phyloP scores from a whole-genome alignment of 2,888 invertebrate genomes.

The Scaptomyza polygonia region DNA sequence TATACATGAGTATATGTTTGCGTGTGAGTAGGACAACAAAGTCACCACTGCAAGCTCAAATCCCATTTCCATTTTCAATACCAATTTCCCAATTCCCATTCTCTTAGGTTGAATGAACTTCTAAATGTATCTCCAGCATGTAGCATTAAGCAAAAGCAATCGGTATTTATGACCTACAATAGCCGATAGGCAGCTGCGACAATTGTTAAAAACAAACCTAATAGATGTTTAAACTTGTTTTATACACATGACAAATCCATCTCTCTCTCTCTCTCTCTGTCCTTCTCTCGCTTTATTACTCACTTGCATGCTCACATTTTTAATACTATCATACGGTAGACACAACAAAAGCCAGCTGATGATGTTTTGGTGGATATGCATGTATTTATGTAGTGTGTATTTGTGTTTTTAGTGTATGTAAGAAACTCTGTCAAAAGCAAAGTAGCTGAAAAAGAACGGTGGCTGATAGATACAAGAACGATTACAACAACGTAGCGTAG shows the following conservation, averaged over 20 bases:
- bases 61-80: slow-evolving; percentile 21
- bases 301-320: slow-evolving; percentile 20
- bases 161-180: slow-evolving; percentile 65
- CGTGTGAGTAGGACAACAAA: slow-evolving; percentile 26
- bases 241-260: slow-evolving; percentile 19
- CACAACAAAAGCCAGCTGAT: slow-evolving; percentile 76
- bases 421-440: slow-evolving; percentile 37
- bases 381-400: too few species aligned
- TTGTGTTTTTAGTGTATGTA: slow-evolving; percentile 15
- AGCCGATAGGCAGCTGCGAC: slow-evolving; percentile 37
- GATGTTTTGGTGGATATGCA: slow-evolving; percentile 71
- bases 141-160: slow-evolving; percentile 17
- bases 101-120: slow-evolving; percentile 69
- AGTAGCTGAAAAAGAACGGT: slow-evolving; percentile 35
- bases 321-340: slow-evolving; percentile 47
- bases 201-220: slow-evolving; percentile 49
- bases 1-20: not conserved
- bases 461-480: slow-evolving; percentile 27
- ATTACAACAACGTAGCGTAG: slow-evolving; percentile 45
- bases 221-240: slow-evolving; percentile 54
- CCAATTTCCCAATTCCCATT: slow-evolving; percentile 26
- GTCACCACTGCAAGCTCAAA: slow-evolving; percentile 29
- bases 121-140: slow-evolving; percentile 22
- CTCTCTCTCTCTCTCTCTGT: slow-evolving; percentile 15
- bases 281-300: not conserved